Evolutionary conservation across 2,113 vertebrate genomes (phyloP).

Genomic region (Paradisaea rubra): DNA sequence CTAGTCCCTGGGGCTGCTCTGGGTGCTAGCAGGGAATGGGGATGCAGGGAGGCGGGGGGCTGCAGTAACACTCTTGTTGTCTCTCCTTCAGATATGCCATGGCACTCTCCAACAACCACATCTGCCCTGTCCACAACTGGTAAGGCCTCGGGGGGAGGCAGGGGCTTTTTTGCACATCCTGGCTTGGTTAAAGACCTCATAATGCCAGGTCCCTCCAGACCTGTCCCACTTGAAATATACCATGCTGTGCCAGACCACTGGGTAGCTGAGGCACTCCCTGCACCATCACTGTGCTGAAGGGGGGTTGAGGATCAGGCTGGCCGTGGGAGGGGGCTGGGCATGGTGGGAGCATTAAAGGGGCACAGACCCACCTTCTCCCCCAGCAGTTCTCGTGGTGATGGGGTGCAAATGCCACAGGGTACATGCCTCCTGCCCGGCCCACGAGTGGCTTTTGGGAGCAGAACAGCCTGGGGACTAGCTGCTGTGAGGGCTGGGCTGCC

Average conservation of each 20-base stretch:
- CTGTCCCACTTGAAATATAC: not conserved
- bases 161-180: not conserved
- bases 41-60: accelerated
- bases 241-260: not conserved
- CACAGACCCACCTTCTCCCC: not conserved
- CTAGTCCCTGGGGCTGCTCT: not conserved
- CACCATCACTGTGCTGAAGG: accelerated
- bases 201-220: not conserved
- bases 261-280: not conserved
- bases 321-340: not conserved
- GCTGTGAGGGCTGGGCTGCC: not conserved
- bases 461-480: not conserved
- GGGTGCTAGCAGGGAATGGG: not conserved
- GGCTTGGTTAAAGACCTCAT: accelerated
- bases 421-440: accelerated
- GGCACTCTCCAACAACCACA: slow-evolving; percentile 88
- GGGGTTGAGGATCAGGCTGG: not conserved
- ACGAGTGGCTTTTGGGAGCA: not conserved
- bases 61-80: not conserved
- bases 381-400: not conserved
- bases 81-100: slow-evolving; percentile 79
- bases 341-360: not conserved
- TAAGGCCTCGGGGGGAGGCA: slow-evolving; percentile 7
- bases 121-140: slow-evolving; percentile 89
- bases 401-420: not conserved